Evolutionary conservation across 2,888 invertebrate genomes (phyloP), one percentile per base, ranked within the genome.

Genomic region (Choreutis nemorana): DNA sequence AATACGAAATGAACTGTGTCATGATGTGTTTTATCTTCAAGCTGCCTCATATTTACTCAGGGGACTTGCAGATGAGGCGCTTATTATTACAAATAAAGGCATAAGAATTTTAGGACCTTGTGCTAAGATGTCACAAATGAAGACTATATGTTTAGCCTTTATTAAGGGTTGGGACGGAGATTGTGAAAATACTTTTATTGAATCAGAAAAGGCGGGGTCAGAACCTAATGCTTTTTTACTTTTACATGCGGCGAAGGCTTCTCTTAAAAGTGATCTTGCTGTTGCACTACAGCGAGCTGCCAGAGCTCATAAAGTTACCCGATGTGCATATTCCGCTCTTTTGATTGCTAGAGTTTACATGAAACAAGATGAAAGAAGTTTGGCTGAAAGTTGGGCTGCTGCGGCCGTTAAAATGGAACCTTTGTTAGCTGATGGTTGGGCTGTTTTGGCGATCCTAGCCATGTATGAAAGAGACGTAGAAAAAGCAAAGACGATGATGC

Each of bases 371-470:
- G 61, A 72, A 13, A 47, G 52, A n/a, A 35, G 35, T 13, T 42
- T 61, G 28, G 66, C 77, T 6, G 62, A 70, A 34, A 61, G 70
- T 6, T 78, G 78, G 78, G 57, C 59, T 3, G 52, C 71, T 1
- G 61, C 42, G 21, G 66, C 77, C 21, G 71, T 77, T 0, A 66
- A 67, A 30, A 32, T 47, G 12, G 78, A 77, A 35, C 72, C 77
- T 1, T 40, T 59, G 14, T 42, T 77, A 14, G 54, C 77, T 3
- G 72, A 78, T 41, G 78, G 62, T 0, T 78, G 78, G 78, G 73
- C 70, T 2, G 45, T 70, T 35, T 39, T 78, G 35, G 59, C 64
- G n/a, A 26, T 70, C 10, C 38, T 73, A 20, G 70, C 70, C 5
- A 59, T 73, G 52, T 44, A 54, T 24, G 55, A 63, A 20, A 53